Percentiles rank a stretch among this genome's conserved stretches.
phyloP scores from a whole-genome alignment of 2,888 invertebrate species.

The Sesamia inferens region DNA sequence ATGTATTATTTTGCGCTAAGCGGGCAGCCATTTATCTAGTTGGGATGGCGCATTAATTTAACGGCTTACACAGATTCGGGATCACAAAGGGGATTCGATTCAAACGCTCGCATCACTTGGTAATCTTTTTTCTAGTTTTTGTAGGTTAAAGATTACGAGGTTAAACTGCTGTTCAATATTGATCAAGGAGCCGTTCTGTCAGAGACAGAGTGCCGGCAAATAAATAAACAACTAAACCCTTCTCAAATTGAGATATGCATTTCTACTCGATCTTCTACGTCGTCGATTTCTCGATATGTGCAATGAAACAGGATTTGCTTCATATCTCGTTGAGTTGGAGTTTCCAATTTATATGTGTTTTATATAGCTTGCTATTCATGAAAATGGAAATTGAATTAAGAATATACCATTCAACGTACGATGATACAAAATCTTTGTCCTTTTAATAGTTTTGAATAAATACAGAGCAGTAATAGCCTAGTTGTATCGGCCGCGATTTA shows the following conservation, averaged over 20 bases:
- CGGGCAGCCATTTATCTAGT: slow-evolving; percentile 71
- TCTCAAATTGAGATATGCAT: slow-evolving; percentile 56
- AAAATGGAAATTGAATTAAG: slow-evolving; percentile 55
- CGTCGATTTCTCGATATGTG: slow-evolving; percentile 47
- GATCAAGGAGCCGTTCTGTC: slow-evolving; percentile 56
- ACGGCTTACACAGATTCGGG: slow-evolving; percentile 65
- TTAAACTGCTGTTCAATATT: slow-evolving; percentile 60
- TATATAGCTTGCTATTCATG: slow-evolving; percentile 37
- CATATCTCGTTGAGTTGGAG: slow-evolving; percentile 33
- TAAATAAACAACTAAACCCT: slow-evolving; percentile 54
- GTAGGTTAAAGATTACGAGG: slow-evolving; percentile 58
- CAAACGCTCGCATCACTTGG: slow-evolving; percentile 47
- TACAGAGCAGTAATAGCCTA: too few relatives aligned
- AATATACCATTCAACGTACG: slow-evolving; percentile 24
- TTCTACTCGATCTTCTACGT: slow-evolving; percentile 47
- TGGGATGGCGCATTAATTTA: slow-evolving; percentile 77
- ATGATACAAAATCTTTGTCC: slow-evolving; percentile 27
- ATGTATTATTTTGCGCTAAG: slow-evolving; percentile 52
- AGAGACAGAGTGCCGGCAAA: slow-evolving; percentile 47
- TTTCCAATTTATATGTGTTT: slow-evolving; percentile 35
- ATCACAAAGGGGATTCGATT: slow-evolving; percentile 62
- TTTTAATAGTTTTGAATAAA: too few relatives aligned
- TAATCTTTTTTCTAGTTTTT: slow-evolving; percentile 56
- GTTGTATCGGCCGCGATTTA: too few relatives aligned
- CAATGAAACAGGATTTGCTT: slow-evolving; percentile 36